Percentiles rank a stretch among this genome's conserved stretches.
phyloP scores from a whole-genome alignment of 2,888 invertebrate species.

The Agrochola macilenta region DNA sequence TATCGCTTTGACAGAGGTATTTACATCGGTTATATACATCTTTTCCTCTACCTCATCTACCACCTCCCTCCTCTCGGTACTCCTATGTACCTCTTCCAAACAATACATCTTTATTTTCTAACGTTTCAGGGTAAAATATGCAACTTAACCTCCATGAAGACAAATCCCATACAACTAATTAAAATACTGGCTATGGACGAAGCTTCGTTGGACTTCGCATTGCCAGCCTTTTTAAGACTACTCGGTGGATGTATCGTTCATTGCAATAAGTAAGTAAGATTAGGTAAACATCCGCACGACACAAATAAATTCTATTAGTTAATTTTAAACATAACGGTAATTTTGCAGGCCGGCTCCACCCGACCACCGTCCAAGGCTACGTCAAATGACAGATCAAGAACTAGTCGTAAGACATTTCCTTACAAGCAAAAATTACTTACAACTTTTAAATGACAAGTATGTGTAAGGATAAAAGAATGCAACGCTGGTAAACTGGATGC shows the following conservation, averaged over 20 bases:
- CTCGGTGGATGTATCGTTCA: conserved; percentile 73
- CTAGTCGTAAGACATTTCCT: conserved; percentile 80
- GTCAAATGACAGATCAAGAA: conserved; percentile 77
- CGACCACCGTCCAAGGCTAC: conserved; percentile 64
- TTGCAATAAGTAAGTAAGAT: conserved; percentile 71
- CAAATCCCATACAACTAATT: conserved; percentile 78
- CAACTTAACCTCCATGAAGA: conserved; percentile 73
- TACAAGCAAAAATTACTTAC: conserved; percentile 75
- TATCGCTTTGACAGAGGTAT: conserved; percentile 73
- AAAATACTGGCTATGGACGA: conserved; percentile 79
- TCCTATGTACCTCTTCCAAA: not conserved
- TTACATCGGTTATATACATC: not conserved
- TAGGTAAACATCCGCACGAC: conserved; percentile 29
- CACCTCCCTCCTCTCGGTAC: not conserved
- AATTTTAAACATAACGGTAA: conserved; percentile 57
- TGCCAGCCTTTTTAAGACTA: conserved; percentile 79
- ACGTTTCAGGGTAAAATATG: conserved; percentile 75
- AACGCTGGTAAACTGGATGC: conserved; percentile 73
- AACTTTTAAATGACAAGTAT: conserved; percentile 72
- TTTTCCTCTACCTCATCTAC: not conserved
- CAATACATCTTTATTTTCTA: not conserved
- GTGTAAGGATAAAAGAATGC: conserved; percentile 63
- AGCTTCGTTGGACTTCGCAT: conserved; percentile 78
- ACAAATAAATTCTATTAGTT: conserved; percentile 21
- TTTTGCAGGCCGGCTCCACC: conserved; percentile 45